Evolutionary conservation across 1,140 invertebrate genomes (phyloP), one percentile per base, ranked within the genome.

Genomic region (Leptinotarsa texana): DNA sequence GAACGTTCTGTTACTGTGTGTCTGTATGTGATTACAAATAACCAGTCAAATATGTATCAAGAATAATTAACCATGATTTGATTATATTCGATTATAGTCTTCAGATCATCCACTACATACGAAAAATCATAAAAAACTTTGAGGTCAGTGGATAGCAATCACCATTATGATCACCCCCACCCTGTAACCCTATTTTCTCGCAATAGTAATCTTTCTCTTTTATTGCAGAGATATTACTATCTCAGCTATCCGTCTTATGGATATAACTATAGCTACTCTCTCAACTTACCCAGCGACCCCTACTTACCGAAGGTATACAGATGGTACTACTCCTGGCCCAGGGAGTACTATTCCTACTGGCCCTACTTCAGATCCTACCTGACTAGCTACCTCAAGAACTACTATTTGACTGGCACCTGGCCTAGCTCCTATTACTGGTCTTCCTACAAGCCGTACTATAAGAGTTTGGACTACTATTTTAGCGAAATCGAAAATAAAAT

Each of bases 141-240:
- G 51, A 57, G 13, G 51, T 57, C 51, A 57, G 51, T 57, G 51
- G 51, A 57, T 57, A 57, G 1, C 51, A 15, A 17, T 4, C 13
- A 57, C 17, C 51, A 17, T 57, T n/a, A 18, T 18, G 1, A n/a
- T 57, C 51, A 57, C n/a, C n/a, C 51, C 0, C 17, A 57, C n/a
- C n/a, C 3, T 18, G 51, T 18, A 57, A 57, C 51, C 51, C 17
- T 18, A 57, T n/a, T 8, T 13, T n/a, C 3, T 13, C 17, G n/a
- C 51, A 18, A 21, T 68, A 68, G 33, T 68, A 68, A 68, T 42
- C 42, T 47, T 66, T 27, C 22, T 68, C 66, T 77, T 71, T 75
- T 70, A 75, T 79, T 81, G 42, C 77, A 81, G 80, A 69, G 79
- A 67, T 77, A 78, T 61, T 76, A 80, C 74, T 80, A 81, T 76